These are phyloP conservation scores for Cathartes aura DNA, from an alignment of 2,113 vertebrate species.

Conservation along the genomic window DNA sequence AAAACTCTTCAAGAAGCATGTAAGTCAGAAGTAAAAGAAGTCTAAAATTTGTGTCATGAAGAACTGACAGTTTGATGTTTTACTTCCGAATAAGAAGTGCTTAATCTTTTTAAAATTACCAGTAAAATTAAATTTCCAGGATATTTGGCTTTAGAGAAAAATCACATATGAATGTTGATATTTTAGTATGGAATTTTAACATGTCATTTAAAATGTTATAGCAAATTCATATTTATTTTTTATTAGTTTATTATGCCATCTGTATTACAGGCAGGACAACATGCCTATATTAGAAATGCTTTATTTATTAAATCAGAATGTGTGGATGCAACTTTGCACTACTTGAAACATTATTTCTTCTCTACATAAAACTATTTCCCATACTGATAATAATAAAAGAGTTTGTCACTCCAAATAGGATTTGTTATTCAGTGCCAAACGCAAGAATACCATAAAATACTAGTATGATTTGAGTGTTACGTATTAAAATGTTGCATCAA, in stretches of 20 bases:
- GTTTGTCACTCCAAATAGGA: neutral
- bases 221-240: neutral
- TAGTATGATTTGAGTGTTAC: neutral
- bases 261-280: neutral
- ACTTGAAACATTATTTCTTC: neutral
- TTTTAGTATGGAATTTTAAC: neutral
- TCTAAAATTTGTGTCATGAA: neutral
- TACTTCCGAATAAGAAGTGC: neutral
- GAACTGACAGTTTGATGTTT: neutral
- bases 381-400: neutral
- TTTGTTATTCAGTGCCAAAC: neutral
- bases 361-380: neutral
- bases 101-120: neutral
- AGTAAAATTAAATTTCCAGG: neutral
- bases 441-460: neutral
- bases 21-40: neutral
- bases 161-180: neutral
- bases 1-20: neutral
- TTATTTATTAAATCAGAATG: neutral
- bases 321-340: neutral
- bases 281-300: neutral
- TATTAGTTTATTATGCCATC: neutral
- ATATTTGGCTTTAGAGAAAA: neutral
- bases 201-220: neutral
- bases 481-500: neutral